These are phyloP conservation scores for Notechis scutatus DNA, from an alignment of 2,113 vertebrate species.

Conservation along the genomic window DNA sequence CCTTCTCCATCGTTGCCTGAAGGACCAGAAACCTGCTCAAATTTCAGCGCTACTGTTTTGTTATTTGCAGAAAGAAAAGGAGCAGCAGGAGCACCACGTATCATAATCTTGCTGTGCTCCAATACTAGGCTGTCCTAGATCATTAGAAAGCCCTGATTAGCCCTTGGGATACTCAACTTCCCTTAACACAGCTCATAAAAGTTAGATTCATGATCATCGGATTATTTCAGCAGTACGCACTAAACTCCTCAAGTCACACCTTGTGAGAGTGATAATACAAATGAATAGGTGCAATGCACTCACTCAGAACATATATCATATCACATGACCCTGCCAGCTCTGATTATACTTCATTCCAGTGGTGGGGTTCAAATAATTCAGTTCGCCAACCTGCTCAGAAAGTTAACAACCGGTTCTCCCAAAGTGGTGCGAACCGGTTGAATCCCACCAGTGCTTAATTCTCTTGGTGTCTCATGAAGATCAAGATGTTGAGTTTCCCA, in stretches of 20 bases:
- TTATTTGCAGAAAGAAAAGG: not conserved
- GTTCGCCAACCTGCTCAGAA: no score
- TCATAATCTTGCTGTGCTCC: not conserved
- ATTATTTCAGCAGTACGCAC: not conserved
- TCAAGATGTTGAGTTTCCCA: not conserved
- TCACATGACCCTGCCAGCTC: not conserved
- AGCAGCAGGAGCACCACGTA: not conserved
- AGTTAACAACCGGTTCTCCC: no score
- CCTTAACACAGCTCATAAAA: not conserved
- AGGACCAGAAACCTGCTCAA: not conserved
- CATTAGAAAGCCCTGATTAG: not conserved
- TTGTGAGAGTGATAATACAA: not conserved
- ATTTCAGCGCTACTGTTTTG: not conserved
- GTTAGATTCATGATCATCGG: not conserved
- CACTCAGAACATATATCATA: not conserved
- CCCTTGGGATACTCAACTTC: not conserved
- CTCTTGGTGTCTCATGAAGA: not conserved
- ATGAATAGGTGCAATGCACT: not conserved
- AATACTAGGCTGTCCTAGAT: not conserved
- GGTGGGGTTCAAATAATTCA: no score
- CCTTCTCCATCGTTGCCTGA: not conserved
- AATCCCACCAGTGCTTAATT: no score
- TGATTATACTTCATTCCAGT: no score
- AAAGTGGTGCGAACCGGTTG: no score
- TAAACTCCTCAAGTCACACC: not conserved